Evolutionary conservation across 2,888 invertebrate species (phyloP).

Genomic region (Blera fallax): DNA sequence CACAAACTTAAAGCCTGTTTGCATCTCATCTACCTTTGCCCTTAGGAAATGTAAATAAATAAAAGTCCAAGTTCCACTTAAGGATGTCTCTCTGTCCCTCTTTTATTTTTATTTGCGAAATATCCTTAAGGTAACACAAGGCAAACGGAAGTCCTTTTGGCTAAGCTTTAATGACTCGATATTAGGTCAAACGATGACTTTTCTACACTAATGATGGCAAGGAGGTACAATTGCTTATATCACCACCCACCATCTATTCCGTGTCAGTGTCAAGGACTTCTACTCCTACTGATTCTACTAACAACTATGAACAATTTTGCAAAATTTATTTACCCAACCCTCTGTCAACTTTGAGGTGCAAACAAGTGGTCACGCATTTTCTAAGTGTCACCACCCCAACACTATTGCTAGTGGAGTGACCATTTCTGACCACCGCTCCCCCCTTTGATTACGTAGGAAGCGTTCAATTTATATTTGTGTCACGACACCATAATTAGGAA

Average conservation of each 20-base stretch:
- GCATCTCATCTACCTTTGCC: conserved; percentile 17
- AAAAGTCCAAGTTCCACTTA: conserved; percentile 9
- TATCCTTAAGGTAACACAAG: conserved; percentile 4
- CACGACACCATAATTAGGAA: conserved; percentile 57
- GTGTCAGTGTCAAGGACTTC: conserved; percentile 55
- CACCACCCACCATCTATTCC: conserved; percentile 1
- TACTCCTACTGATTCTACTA: background rate
- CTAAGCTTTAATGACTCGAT: background rate
- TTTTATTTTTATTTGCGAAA: conserved; percentile 7
- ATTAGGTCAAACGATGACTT: conserved; percentile 39
- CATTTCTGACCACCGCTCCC: background rate
- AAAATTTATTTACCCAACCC: conserved; percentile 40
- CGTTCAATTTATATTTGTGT: conserved; percentile 48
- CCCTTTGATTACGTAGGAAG: conserved; percentile 22
- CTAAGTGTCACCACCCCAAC: background rate
- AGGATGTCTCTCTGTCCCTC: background rate
- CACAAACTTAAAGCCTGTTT: conserved; percentile 3
- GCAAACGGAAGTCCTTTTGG: conserved; percentile 13
- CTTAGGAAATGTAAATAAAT: conserved; percentile 26
- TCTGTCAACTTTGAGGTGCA: conserved; percentile 36
- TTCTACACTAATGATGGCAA: background rate
- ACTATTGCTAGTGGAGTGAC: background rate
- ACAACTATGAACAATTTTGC: background rate
- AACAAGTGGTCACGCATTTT: conserved; percentile 58
- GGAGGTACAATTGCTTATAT: conserved; percentile 8